These are phyloP conservation scores for Aramus guarauna DNA, from an alignment of 2,113 vertebrate genomes.

Conservation along the genomic window DNA sequence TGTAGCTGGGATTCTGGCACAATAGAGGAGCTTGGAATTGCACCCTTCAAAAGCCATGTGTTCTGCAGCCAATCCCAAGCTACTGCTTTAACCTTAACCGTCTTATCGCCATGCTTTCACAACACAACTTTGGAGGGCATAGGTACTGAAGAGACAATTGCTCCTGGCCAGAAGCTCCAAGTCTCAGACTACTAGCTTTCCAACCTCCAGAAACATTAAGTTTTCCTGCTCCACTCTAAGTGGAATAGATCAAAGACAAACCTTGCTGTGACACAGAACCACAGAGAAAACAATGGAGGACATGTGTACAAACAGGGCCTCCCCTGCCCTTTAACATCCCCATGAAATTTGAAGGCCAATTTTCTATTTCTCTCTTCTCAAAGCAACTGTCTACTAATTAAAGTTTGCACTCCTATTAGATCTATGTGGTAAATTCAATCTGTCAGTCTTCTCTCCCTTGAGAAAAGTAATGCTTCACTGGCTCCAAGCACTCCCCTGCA, in stretches of 20 bases:
- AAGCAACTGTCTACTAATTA: background rate
- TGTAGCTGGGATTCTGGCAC: background rate
- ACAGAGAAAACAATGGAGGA: background rate
- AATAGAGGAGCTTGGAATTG: background rate
- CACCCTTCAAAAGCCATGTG: background rate
- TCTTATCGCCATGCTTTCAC: background rate
- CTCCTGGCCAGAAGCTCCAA: background rate
- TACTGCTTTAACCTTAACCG: background rate
- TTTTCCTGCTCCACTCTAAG: background rate
- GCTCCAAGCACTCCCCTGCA: background rate
- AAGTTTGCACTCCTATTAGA: background rate
- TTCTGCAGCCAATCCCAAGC: background rate
- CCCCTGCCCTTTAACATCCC: background rate
- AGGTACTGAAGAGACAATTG: background rate
- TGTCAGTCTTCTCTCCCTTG: background rate
- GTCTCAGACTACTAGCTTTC: background rate
- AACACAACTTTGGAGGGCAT: background rate
- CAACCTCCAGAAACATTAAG: background rate
- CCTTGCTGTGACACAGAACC: background rate
- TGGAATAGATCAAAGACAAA: background rate
- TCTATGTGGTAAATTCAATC: background rate
- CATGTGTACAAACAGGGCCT: background rate
- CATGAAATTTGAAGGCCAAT: background rate
- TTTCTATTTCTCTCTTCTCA: background rate
- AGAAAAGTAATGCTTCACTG: background rate